These are phyloP conservation scores for Nephrotoma guestfalica DNA, from an alignment of 2,888 invertebrate species.

Conservation along the genomic window DNA sequence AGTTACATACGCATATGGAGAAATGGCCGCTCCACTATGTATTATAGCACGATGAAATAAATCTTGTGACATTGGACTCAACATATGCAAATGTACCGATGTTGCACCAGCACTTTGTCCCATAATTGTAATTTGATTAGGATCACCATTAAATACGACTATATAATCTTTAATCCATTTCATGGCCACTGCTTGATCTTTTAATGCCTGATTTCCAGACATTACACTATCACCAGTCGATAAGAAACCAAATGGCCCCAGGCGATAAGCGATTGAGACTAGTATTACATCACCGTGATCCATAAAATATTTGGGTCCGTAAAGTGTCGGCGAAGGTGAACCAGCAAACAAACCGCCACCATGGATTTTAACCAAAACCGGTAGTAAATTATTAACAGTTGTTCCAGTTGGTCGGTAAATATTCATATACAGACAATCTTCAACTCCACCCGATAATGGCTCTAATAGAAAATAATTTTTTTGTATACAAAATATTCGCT, in stretches of 20 bases:
- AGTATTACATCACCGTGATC: slow-evolving; percentile 33
- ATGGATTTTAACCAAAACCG: slow-evolving; percentile 39
- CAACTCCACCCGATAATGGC: slow-evolving; percentile 26
- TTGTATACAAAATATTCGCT: slow-evolving; percentile 32
- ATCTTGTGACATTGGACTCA: slow-evolving; percentile 8
- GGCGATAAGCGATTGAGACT: slow-evolving; percentile 34
- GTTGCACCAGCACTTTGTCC: slow-evolving; percentile 29
- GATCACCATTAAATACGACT: slow-evolving; percentile 22
- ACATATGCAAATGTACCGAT: slow-evolving; percentile 24
- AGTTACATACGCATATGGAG: not conserved
- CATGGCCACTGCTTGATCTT: slow-evolving; percentile 24
- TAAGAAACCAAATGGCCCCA: slow-evolving; percentile 21
- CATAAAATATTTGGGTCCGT: slow-evolving; percentile 38
- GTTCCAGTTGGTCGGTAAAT: slow-evolving; percentile 31
- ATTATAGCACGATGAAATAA: not conserved
- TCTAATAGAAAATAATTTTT: slow-evolving; percentile 26
- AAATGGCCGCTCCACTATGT: not conserved
- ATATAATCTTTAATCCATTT: slow-evolving; percentile 33
- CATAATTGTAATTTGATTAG: slow-evolving; percentile 16
- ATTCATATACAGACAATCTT: slow-evolving; percentile 37
- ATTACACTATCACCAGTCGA: not conserved
- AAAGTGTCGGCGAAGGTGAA: slow-evolving; percentile 26
- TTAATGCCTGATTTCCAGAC: not conserved
- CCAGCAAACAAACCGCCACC: slow-evolving; percentile 39
- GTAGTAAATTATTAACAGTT: slow-evolving; percentile 15